These are phyloP conservation scores for Cistogaster globosa DNA, from an alignment of 2,888 invertebrate genomes.

Conservation along the genomic window DNA sequence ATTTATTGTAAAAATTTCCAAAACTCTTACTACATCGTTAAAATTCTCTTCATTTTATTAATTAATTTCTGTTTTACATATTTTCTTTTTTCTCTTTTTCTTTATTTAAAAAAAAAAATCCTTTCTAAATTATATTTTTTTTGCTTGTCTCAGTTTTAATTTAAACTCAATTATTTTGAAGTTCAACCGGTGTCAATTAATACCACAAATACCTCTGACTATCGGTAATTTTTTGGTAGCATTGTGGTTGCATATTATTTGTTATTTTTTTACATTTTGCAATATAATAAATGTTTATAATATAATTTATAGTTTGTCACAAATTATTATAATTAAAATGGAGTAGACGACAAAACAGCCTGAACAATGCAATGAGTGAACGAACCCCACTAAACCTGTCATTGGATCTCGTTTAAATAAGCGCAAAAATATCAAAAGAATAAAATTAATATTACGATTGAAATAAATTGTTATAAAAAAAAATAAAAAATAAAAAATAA, in stretches of 20 bases:
- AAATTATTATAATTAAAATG: slow-evolving; percentile 50
- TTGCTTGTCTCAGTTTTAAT: neutral
- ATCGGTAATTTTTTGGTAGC: slow-evolving; percentile 35
- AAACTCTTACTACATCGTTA: too few relatives aligned
- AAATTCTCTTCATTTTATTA: neutral
- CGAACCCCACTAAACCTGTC: slow-evolving; percentile 18
- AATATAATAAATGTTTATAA: slow-evolving; percentile 48
- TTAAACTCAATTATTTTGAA: slow-evolving; percentile 38
- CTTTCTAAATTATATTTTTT: slow-evolving; percentile 25
- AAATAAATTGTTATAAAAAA: neutral
- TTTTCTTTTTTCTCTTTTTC: too few relatives aligned
- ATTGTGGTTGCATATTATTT: slow-evolving; percentile 4
- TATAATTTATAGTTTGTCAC: slow-evolving; percentile 60
- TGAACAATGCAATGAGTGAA: neutral
- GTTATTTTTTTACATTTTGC: neutral
- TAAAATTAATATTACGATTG: neutral
- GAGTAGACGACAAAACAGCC: neutral
- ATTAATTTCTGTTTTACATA: neutral
- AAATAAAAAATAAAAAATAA: neutral
- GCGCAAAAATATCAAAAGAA: slow-evolving; percentile 39
- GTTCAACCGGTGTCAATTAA: slow-evolving; percentile 56
- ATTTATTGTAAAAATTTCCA: too few relatives aligned
- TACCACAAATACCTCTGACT: slow-evolving; percentile 42
- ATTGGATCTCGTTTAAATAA: slow-evolving; percentile 19
- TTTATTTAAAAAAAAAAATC: slow-evolving; percentile 19